Percentiles rank a stretch among this genome's conserved stretches.
phyloP scores from a whole-genome alignment of 2,888 invertebrate species.

The Amorpha juglandis region DNA sequence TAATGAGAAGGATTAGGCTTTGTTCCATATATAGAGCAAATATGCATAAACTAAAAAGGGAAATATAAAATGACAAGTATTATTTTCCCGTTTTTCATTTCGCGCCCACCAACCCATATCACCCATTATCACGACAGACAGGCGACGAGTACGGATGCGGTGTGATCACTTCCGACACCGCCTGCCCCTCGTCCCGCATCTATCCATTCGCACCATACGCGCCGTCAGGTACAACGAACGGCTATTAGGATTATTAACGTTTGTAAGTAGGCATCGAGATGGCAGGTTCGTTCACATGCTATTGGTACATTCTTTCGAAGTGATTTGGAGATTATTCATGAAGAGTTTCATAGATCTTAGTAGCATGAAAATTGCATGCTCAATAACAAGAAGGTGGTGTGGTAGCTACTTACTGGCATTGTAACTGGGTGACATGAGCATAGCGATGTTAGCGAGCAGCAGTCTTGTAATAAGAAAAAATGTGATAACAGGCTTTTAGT shows the following conservation, averaged over 20 bases:
- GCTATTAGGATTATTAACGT: slow-evolving; percentile 17
- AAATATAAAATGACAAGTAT: background rate
- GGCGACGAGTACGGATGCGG: slow-evolving; percentile 12
- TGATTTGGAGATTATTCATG: background rate
- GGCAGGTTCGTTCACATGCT: slow-evolving; percentile 9
- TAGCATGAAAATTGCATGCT: too few species aligned
- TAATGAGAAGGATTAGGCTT: too few species aligned
- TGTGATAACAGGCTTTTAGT: too few species aligned
- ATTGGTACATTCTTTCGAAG: background rate
- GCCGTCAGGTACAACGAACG: slow-evolving; percentile 21
- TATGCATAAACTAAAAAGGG: background rate
- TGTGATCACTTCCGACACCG: background rate
- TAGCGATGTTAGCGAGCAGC: too few species aligned
- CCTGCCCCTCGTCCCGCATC: background rate
- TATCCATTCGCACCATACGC: background rate
- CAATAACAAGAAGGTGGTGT: too few species aligned
- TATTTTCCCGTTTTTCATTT: slow-evolving; percentile 12
- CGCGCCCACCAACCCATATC: slow-evolving; percentile 11
- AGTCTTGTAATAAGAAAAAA: too few species aligned
- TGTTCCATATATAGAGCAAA: too few species aligned
- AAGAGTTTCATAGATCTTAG: background rate
- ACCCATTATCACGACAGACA: slow-evolving; percentile 1
- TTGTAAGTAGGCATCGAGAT: background rate
- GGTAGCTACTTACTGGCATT: too few species aligned
- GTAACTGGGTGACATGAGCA: too few species aligned